phyloP scores from a whole-genome alignment of 2,888 invertebrate species.

The Rhogogaster chlorosoma region DNA sequence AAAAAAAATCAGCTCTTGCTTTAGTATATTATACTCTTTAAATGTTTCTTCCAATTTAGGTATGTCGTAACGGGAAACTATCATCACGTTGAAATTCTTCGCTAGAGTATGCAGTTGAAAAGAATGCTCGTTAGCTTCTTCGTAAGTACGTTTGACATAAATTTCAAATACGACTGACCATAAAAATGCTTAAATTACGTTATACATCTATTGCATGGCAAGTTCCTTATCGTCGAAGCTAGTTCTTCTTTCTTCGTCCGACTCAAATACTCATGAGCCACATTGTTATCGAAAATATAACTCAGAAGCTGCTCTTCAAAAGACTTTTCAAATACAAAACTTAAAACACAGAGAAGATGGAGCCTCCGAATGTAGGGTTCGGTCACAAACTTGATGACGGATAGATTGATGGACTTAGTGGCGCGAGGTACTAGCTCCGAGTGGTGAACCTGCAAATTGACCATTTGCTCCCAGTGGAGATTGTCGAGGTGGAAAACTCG shows the following conservation, averaged over 20 bases:
- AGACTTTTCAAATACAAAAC: not conserved
- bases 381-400: constrained; percentile 70
- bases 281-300: not conserved
- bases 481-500: constrained; percentile 69
- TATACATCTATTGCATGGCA: constrained; percentile 4
- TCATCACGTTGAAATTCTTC: constrained; percentile 30
- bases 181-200: constrained; percentile 32
- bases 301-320: not conserved
- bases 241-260: not conserved
- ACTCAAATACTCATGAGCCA: not conserved
- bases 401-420: constrained; percentile 72
- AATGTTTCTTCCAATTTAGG: constrained; percentile 7
- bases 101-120: constrained; percentile 13
- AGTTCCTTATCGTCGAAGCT: not conserved
- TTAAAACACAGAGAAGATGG: not conserved
- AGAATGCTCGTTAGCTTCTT: constrained; percentile 40
- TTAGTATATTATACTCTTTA: not conserved
- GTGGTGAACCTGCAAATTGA: constrained; percentile 63
- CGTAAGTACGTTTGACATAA: constrained; percentile 23
- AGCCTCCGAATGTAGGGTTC: not conserved
- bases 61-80: constrained; percentile 10
- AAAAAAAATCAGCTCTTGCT: constrained; percentile 4
- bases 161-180: constrained; percentile 41
- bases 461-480: constrained; percentile 69
- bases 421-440: constrained; percentile 70